Conservation (phyloP, 2,888 invertebrate species). For the Nasonia oneida region DNA sequence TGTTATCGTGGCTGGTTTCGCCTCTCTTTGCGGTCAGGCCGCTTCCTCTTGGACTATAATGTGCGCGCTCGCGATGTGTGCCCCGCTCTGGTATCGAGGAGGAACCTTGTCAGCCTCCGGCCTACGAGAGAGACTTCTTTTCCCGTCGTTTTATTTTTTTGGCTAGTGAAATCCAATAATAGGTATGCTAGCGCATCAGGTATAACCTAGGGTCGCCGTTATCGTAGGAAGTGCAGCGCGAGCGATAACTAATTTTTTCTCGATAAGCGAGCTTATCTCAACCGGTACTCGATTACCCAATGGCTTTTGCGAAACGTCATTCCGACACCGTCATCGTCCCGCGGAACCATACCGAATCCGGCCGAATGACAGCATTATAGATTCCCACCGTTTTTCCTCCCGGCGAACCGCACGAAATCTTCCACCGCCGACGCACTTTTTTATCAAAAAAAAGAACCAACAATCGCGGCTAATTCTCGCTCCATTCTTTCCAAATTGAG, state of each 20-base stretch:
- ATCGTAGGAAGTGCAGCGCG: constrained; percentile 34
- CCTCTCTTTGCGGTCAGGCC: constrained; percentile 66
- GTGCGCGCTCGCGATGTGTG: neutral
- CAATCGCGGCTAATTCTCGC: neutral
- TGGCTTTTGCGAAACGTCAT: neutral
- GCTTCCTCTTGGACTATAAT: constrained; percentile 64
- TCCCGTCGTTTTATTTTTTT: neutral
- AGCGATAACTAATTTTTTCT: constrained; percentile 48
- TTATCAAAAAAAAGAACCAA: neutral
- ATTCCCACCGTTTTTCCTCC: neutral
- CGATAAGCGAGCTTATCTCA: constrained; percentile 5
- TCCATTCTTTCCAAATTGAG: neutral
- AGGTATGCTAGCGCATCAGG: neutral
- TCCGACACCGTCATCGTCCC: neutral
- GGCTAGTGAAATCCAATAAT: neutral
- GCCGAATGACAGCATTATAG: neutral
- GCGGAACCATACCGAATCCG: neutral
- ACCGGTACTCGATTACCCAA: constrained; percentile 42
- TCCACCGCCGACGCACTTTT: neutral
- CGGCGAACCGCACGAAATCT: neutral
- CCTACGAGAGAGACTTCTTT: neutral
- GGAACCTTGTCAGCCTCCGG: constrained; percentile 42
- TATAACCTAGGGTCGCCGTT: neutral
- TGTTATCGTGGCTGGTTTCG: constrained; percentile 63
- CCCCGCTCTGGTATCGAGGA: constrained; percentile 9